Evolutionary conservation across 2,888 invertebrate genomes (phyloP).

Genomic region (Ichneumoninae sp.): DNA sequence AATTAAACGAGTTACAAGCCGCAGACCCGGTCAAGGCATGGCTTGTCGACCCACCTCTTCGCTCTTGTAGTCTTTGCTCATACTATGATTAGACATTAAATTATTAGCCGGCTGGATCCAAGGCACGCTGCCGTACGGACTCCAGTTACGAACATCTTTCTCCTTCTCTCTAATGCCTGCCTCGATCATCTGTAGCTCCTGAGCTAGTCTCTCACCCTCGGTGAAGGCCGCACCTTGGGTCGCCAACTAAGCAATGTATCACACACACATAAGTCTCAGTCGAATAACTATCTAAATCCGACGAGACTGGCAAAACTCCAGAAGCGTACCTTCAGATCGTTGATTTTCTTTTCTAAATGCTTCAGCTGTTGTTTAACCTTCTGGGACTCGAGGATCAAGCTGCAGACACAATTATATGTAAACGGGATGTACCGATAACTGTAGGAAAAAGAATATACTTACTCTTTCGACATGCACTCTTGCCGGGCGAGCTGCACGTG

Average conservation of each 20-base stretch:
- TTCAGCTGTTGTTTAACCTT: conserved; percentile 87
- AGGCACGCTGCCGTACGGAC: conserved; percentile 80
- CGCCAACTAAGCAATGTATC: conserved; percentile 81
- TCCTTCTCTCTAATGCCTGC: conserved; percentile 88
- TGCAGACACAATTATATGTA: conserved; percentile 72
- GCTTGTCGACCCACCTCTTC: conserved; percentile 78
- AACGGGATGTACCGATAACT: conserved; percentile 16
- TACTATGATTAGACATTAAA: conserved; percentile 75
- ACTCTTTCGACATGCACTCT: conserved; percentile 83
- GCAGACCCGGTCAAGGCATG: background rate
- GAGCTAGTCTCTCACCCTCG: conserved; percentile 87
- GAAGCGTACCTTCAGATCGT: conserved; percentile 85
- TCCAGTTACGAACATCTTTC: conserved; percentile 86
- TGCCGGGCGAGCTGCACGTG: conserved; percentile 80
- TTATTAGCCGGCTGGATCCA: conserved; percentile 80
- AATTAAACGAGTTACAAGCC: conserved; percentile 2
- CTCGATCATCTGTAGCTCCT: conserved; percentile 87
- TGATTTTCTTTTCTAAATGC: conserved; percentile 87
- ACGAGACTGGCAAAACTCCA: background rate
- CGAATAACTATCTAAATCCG: background rate
- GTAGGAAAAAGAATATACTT: conserved; percentile 66
- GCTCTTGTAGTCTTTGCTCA: conserved; percentile 80
- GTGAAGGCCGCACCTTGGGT: conserved; percentile 85
- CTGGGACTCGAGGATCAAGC: conserved; percentile 86
- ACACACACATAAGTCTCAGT: conserved; percentile 17